A percentile compares a stretch with the other conserved stretches of the same genome.
These are phyloP conservation scores for Thunnus thynnus DNA, from an alignment of 2,113 vertebrate species.

Conservation along the genomic window DNA sequence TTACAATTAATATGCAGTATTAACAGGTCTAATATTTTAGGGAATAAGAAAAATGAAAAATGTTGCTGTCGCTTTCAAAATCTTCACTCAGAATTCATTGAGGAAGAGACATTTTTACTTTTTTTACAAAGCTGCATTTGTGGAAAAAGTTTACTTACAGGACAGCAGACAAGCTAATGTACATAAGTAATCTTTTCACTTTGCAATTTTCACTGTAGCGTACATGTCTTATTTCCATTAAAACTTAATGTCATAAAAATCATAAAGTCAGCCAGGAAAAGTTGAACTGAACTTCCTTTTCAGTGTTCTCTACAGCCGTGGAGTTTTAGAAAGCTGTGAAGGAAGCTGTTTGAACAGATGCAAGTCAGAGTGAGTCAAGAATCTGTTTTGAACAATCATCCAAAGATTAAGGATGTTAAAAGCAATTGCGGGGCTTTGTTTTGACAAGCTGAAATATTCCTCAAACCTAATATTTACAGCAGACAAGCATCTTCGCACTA, in stretches of 20 bases:
- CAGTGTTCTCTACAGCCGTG: background rate
- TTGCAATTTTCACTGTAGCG: background rate
- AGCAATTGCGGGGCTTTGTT: constrained; percentile 82
- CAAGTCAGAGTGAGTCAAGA: constrained; percentile 74
- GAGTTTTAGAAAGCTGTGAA: constrained; percentile 6
- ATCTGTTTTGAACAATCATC: constrained; percentile 81
- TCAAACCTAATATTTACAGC: constrained; percentile 84
- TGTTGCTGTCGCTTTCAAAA: background rate
- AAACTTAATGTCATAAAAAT: background rate
- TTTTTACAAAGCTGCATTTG: background rate
- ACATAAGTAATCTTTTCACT: background rate
- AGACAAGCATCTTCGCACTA: constrained; percentile 83
- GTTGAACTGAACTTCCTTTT: background rate
- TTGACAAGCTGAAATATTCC: constrained; percentile 86
- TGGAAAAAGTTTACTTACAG: background rate
- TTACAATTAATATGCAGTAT: background rate
- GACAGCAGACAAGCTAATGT: background rate
- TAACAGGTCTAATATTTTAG: background rate
- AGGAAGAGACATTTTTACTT: background rate
- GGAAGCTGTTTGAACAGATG: constrained; percentile 75
- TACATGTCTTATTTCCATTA: background rate
- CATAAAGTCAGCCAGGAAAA: background rate
- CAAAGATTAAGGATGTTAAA: constrained; percentile 84
- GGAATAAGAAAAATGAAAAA: constrained; percentile 17
- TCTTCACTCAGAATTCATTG: background rate